A percentile compares a stretch with the other conserved stretches of the same genome.
Conservation (phyloP, 1,140 invertebrate genomes). For the Plectus sambesii region DNA sequence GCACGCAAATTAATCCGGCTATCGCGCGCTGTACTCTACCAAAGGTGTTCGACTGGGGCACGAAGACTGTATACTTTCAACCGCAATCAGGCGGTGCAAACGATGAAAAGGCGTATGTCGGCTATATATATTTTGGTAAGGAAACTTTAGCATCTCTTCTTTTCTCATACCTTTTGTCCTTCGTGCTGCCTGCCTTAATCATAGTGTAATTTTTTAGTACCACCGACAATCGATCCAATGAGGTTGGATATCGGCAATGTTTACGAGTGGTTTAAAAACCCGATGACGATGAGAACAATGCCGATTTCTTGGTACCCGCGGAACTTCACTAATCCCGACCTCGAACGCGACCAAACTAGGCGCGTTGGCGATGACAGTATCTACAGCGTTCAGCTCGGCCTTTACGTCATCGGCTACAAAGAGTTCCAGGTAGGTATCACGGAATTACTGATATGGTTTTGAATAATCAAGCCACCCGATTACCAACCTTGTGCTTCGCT, state of each 20-base stretch:
- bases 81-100: slow-evolving; percentile 45
- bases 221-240: slow-evolving; percentile 45
- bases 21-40: slow-evolving; percentile 41
- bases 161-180: slow-evolving; percentile 8
- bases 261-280: slow-evolving; percentile 47
- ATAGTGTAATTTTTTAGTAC: slow-evolving; percentile 26
- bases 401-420: slow-evolving; percentile 44
- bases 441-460: background rate
- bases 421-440: slow-evolving; percentile 28
- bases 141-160: slow-evolving; percentile 2
- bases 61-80: slow-evolving; percentile 45
- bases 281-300: slow-evolving; percentile 31
- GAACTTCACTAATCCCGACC: slow-evolving; percentile 44
- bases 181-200: slow-evolving; percentile 2
- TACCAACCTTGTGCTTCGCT: too few relatives aligned
- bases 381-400: slow-evolving; percentile 38
- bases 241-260: slow-evolving; percentile 45
- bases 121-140: slow-evolving; percentile 44
- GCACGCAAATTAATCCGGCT: slow-evolving; percentile 37
- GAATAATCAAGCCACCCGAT: background rate
- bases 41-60: slow-evolving; percentile 46
- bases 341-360: slow-evolving; percentile 18
- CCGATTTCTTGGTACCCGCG: slow-evolving; percentile 42
- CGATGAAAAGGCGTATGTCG: slow-evolving; percentile 45
- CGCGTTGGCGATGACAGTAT: slow-evolving; percentile 37